Percentiles rank a stretch among this genome's conserved stretches.
These are phyloP conservation scores for Callionymus lyra DNA, from an alignment of 2,113 vertebrate species.

Conservation along the genomic window DNA sequence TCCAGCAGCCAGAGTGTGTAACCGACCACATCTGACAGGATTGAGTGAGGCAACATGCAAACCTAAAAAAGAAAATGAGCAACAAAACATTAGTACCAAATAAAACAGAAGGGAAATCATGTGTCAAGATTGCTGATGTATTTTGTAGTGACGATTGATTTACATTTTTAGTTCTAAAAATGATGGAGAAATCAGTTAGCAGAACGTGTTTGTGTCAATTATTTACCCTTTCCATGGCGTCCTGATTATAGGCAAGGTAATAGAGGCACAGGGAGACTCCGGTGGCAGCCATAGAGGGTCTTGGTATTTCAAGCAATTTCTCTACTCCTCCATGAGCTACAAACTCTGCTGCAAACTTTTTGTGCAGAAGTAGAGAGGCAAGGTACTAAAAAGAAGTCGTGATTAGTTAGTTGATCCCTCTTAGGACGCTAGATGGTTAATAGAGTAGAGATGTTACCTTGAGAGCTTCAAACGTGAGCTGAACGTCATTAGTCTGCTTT, in stretches of 20 bases:
- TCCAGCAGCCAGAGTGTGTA: slow-evolving; percentile 97
- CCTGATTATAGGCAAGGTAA: slow-evolving; percentile 97
- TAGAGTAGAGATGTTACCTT: slow-evolving; percentile 69
- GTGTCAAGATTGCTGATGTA: too few relatives aligned
- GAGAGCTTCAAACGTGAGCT: slow-evolving; percentile 94
- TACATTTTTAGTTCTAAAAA: too few relatives aligned
- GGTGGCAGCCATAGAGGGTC: slow-evolving; percentile 97
- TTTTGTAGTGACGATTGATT: too few relatives aligned
- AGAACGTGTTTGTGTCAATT: not conserved
- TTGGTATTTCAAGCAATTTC: slow-evolving; percentile 92
- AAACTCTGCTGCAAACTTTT: slow-evolving; percentile 98
- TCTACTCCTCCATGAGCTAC: slow-evolving; percentile 96
- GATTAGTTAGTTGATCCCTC: too few relatives aligned
- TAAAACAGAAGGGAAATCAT: too few relatives aligned
- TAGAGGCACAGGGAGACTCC: slow-evolving; percentile 97
- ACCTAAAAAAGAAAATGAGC: slow-evolving; percentile 27
- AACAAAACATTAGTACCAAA: too few relatives aligned
- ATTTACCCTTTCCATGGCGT: slow-evolving; percentile 95
- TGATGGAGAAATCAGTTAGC: too few relatives aligned
- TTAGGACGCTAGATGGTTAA: not conserved
- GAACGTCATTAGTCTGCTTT: slow-evolving; percentile 91
- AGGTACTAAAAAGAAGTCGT: slow-evolving; percentile 71
- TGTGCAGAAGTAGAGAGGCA: slow-evolving; percentile 94
- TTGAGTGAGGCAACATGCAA: slow-evolving; percentile 84
- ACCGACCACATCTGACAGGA: slow-evolving; percentile 89